A percentile compares a stretch with the other conserved stretches of the same genome.
Evolutionary conservation across 92 coral and sea anemone species (phyloP).

Genomic region (Galaxea fascicularis): DNA sequence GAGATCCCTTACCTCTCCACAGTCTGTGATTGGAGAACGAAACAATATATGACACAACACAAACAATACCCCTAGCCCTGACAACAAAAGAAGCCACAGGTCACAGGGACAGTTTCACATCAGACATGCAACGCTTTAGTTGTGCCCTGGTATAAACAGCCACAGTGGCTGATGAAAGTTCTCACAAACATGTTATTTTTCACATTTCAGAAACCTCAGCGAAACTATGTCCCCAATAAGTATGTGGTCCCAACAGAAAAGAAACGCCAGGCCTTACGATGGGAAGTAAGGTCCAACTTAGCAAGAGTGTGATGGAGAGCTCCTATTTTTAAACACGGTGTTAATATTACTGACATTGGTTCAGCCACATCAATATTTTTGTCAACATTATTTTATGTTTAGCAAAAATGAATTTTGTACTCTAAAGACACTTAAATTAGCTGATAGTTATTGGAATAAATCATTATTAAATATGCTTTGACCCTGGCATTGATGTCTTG

Average conservation of each 20-base stretch:
- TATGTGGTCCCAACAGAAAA: conserved; percentile 97
- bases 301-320: conserved; percentile 66
- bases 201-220: conserved; percentile 80
- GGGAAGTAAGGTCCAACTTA: conserved; percentile 94
- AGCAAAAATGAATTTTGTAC: not conserved
- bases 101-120: too few relatives aligned
- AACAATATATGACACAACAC: too few relatives aligned
- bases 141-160: too few relatives aligned
- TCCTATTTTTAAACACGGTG: not conserved
- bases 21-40: not conserved
- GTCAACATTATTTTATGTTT: not conserved
- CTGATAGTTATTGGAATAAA: conserved; percentile 13
- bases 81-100: too few relatives aligned
- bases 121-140: too few relatives aligned
- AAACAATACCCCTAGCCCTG: too few relatives aligned
- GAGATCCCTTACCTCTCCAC: not conserved
- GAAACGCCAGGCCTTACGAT: conserved; percentile 91
- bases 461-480: not conserved
- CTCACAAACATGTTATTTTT: not conserved
- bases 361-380: too few relatives aligned
- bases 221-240: conserved; percentile 83
- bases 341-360: not conserved
- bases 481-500: not conserved
- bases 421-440: not conserved
- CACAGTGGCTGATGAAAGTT: not conserved